These are phyloP conservation scores for Podabrus alpinus DNA, from an alignment of 2,888 invertebrate species.

Conservation along the genomic window DNA sequence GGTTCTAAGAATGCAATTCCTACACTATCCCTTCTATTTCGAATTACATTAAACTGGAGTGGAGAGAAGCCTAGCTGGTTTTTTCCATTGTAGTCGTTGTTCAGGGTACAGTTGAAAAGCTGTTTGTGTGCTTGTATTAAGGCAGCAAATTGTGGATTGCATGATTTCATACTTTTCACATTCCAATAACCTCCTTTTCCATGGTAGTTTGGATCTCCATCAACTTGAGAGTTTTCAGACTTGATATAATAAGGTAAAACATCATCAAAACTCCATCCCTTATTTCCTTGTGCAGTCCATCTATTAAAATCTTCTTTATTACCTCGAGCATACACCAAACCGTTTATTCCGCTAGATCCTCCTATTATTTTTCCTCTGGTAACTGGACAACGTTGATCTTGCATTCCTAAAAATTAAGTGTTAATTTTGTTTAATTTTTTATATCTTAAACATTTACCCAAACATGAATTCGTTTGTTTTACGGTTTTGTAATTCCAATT, in stretches of 20 bases:
- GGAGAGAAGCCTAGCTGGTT: background rate
- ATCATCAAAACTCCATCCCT: constrained; percentile 68
- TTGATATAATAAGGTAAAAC: constrained; percentile 59
- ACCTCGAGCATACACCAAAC: constrained; percentile 63
- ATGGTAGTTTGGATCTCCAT: constrained; percentile 58
- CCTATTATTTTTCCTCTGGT: constrained; percentile 63
- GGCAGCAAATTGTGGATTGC: constrained; percentile 53
- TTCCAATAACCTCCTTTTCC: constrained; percentile 61
- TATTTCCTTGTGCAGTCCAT: constrained; percentile 70
- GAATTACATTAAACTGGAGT: background rate
- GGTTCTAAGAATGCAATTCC: constrained; percentile 62
- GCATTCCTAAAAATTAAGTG: background rate
- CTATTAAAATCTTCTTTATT: constrained; percentile 70
- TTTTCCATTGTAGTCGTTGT: background rate
- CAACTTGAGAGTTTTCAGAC: constrained; percentile 53
- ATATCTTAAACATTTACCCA: background rate
- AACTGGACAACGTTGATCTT: constrained; percentile 46
- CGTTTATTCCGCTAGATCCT: constrained; percentile 51
- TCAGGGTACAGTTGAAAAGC: constrained; percentile 49
- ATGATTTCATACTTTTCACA: constrained; percentile 65
- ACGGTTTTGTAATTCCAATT: constrained; percentile 5
- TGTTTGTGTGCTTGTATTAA: constrained; percentile 52
- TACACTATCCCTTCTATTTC: background rate
- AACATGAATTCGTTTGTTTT: background rate
- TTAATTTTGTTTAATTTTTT: background rate